Conservation (phyloP, 2,888 invertebrate species). For the Ypsolopha scabrella region DNA sequence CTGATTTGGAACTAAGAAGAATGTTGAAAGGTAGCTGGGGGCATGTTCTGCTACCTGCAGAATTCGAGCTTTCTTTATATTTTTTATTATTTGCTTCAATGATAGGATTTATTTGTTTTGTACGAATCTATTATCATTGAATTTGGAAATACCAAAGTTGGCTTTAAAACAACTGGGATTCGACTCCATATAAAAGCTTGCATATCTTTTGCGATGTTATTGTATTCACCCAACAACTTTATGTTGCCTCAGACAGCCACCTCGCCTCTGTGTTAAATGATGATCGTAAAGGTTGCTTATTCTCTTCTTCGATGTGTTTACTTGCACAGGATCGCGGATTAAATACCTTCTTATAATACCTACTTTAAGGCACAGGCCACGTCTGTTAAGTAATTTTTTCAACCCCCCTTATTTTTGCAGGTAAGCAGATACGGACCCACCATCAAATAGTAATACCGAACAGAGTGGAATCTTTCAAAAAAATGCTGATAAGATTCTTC, state of each 20-base stretch:
- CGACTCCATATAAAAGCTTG: conserved; percentile 7
- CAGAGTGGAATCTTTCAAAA: background rate
- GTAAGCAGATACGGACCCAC: background rate
- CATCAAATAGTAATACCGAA: background rate
- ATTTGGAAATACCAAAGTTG: conserved; percentile 9
- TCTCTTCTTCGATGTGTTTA: background rate
- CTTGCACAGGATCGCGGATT: background rate
- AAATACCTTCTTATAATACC: no score
- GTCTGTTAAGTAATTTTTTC: no score
- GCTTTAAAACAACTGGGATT: conserved; percentile 7
- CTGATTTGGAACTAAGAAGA: conserved; percentile 11
- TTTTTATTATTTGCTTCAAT: conserved; percentile 9
- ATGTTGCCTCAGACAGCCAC: background rate
- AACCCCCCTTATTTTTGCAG: background rate
- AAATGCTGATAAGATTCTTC: background rate
- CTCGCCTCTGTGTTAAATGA: background rate
- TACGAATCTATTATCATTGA: no score
- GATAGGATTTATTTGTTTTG: conserved; percentile 4
- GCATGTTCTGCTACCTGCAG: conserved; percentile 8
- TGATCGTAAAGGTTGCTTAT: background rate
- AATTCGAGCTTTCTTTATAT: conserved; percentile 9
- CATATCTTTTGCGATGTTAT: conserved; percentile 9
- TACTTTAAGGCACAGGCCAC: no score
- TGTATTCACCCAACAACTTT: conserved; percentile 7
- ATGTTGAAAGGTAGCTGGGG: no score